Evolutionary conservation across 2,113 vertebrate genomes (phyloP), one percentile per base, ranked within the genome.

Genomic region (Periophthalmodon schlosseri): DNA sequence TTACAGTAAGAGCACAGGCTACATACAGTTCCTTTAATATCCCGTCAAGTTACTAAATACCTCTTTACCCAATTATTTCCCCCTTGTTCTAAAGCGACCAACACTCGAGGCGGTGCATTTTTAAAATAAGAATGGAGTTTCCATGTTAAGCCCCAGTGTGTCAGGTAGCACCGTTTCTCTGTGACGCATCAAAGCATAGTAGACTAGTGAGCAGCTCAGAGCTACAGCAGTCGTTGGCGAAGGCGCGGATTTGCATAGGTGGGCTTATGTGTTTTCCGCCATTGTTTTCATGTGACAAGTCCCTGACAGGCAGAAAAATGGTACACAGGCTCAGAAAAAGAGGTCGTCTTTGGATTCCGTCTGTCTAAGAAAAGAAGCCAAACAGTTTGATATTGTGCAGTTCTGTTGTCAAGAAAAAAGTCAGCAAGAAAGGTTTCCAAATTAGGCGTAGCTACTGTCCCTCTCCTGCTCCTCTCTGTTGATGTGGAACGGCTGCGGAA

Each of bases 221-320:
- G 78, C 76, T 75, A n/a, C 2, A 11, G 68, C 79, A 84, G 85
- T 77, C 82, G 16, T 44, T 72, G 70, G 69, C 71, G 80, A 81
- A 77, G 80, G 60, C 82, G 71, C 75, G 81, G 78, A 88, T 89
- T 91, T 91, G 89, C 82, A 86, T 86, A 90, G 85, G 86, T 91
- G 82, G 81, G 84, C 84, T 85, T 79, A 72, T 87, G 86, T 86
- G 87, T 88, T 88, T 86, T 83, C 84, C 76, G 69, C 74, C 63
- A 81, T 89, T 91, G 89, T 91, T 88, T 89, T 88, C 81, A 73
- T 83, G 78, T 89, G 90, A 88, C 89, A 90, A 82, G 69, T 86
- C 74, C 79, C 81, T 91, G 90, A 89, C 90, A 89, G 83, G 71
- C 44, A 16, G 66, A 72, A 85, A 90, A 90, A 89, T 89, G 84